Conservation (phyloP, 2,797 vertebrate genomes). For the Spinus olivaceus region DNA sequence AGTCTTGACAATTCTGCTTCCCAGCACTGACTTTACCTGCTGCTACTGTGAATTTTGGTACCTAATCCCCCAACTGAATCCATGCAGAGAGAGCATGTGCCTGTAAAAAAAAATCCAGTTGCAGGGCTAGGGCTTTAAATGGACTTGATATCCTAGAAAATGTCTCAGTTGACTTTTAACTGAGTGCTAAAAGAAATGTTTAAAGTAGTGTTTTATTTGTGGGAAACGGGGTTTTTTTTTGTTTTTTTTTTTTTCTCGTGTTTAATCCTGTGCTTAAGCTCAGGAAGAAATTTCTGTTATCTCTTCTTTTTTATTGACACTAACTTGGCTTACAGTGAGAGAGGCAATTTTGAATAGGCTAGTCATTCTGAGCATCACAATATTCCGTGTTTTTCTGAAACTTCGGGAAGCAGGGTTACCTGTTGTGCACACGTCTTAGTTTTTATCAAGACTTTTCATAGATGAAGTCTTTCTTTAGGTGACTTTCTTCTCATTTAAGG, state of each 20-base stretch:
- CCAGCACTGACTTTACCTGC: conserved; percentile 58
- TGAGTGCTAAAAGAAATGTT: conserved; percentile 5
- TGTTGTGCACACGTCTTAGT: conserved; percentile 42
- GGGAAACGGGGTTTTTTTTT: background rate
- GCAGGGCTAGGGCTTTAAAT: conserved; percentile 16
- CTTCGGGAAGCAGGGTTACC: conserved; percentile 73
- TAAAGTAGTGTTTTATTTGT: conserved; percentile 15
- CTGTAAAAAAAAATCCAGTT: conserved; percentile 12
- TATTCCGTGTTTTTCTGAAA: conserved; percentile 36
- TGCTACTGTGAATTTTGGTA: conserved; percentile 75
- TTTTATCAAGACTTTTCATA: conserved; percentile 17
- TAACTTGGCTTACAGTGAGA: conserved; percentile 17
- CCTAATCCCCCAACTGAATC: conserved; percentile 32
- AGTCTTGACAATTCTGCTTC: conserved; percentile 35
- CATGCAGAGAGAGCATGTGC: conserved; percentile 30
- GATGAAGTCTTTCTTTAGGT: conserved; percentile 17
- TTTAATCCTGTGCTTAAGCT: conserved; percentile 28
- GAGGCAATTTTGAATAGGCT: background rate
- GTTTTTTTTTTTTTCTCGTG: background rate
- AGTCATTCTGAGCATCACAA: background rate
- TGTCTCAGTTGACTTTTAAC: conserved; percentile 30
- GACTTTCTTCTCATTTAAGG: conserved; percentile 59
- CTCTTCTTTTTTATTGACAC: background rate
- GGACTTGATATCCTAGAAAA: conserved; percentile 3
- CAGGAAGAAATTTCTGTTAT: conserved; percentile 26